Percentiles rank a stretch among this genome's conserved stretches.
Conservation (phyloP, 2,888 invertebrate species). For the Euproctis similis region DNA sequence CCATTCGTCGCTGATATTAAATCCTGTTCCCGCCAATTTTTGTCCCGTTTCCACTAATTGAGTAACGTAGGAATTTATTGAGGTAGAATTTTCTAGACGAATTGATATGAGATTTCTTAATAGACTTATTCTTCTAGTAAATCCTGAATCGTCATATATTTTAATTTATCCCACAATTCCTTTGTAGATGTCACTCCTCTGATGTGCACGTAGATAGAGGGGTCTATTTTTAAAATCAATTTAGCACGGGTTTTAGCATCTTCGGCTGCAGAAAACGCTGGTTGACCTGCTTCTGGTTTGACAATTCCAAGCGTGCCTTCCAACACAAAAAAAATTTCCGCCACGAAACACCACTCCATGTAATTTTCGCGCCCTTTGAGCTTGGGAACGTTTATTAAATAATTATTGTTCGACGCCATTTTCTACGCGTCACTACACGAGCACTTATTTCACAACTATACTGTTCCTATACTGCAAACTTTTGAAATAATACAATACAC, state of each 20-base stretch:
- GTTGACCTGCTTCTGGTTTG: slow-evolving; percentile 1
- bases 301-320: slow-evolving; percentile 1
- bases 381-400: neutral
- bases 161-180: slow-evolving; percentile 2
- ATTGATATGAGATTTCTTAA: slow-evolving; percentile 3
- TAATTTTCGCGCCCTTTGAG: slow-evolving; percentile 1
- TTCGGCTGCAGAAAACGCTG: neutral
- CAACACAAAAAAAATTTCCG: slow-evolving; percentile 4
- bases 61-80: slow-evolving; percentile 4
- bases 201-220: slow-evolving; percentile 2
- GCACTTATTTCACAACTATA: neutral
- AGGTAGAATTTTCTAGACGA: slow-evolving; percentile 3
- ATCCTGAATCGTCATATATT: slow-evolving; percentile 3
- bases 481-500: neutral
- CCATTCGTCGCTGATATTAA: slow-evolving; percentile 7
- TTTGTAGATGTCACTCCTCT: neutral
- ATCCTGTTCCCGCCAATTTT: slow-evolving; percentile 5
- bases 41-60: slow-evolving; percentile 7
- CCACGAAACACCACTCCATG: slow-evolving; percentile 1
- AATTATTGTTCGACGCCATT: neutral
- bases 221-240: slow-evolving; percentile 2
- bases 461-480: neutral
- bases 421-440: neutral
- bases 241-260: slow-evolving; percentile 3
- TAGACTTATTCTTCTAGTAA: slow-evolving; percentile 1